Evolutionary conservation across 2,113 vertebrate species (phyloP).

Genomic region (Sakesphorus luctuosus): DNA sequence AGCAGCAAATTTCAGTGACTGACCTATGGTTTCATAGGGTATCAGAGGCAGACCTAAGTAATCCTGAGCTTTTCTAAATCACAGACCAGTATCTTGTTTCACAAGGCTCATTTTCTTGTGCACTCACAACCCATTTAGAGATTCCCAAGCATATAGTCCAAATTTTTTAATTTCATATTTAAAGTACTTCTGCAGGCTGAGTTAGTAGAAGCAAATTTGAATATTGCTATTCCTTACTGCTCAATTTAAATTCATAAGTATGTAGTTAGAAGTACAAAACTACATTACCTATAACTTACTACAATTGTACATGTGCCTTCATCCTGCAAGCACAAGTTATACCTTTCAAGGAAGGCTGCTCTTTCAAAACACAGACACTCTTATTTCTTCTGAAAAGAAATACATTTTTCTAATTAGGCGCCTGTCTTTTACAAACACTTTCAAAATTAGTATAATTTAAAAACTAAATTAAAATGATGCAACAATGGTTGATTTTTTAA

Average conservation of each 20-base stretch:
- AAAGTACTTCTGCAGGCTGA: neutral
- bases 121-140: neutral
- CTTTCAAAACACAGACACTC: neutral
- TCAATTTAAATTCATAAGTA: neutral
- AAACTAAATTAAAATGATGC: neutral
- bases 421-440: neutral
- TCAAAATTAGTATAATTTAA: neutral
- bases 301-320: neutral
- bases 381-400: neutral
- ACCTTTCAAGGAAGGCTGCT: neutral
- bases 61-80: neutral
- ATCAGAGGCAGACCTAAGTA: neutral
- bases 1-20: neutral
- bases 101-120: neutral
- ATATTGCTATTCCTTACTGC: neutral
- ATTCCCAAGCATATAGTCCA: neutral
- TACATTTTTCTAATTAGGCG: neutral
- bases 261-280: neutral
- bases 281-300: neutral
- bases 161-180: neutral
- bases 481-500: neutral
- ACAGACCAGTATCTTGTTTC: neutral
- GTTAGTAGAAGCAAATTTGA: neutral
- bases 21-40: neutral
- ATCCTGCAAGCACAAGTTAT: neutral